These are phyloP conservation scores for Lepidochrysops patricia DNA, from an alignment of 2,888 invertebrate genomes.

Conservation along the genomic window DNA sequence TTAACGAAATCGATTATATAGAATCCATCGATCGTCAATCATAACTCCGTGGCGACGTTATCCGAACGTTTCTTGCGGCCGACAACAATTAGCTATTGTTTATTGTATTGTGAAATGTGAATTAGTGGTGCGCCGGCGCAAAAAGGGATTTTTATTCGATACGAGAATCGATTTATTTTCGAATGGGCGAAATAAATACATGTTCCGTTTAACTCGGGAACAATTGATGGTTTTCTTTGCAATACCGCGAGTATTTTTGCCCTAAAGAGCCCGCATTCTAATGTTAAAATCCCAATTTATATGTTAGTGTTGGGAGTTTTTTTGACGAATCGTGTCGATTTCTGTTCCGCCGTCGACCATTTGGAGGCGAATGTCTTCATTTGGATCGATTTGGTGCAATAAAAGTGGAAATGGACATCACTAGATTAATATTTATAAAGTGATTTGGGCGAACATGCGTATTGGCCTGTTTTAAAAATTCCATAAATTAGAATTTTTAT, in stretches of 20 bases:
- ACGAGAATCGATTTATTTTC: constrained; percentile 24
- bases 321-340: constrained; percentile 18
- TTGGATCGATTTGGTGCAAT: neutral
- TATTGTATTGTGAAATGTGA: constrained; percentile 30
- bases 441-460: neutral
- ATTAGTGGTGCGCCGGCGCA: constrained; percentile 25
- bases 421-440: constrained; percentile 10
- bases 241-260: constrained; percentile 12
- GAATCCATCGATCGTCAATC: constrained; percentile 60
- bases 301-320: constrained; percentile 15
- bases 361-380: constrained; percentile 34
- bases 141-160: constrained; percentile 30
- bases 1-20: constrained; percentile 44
- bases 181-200: constrained; percentile 21
- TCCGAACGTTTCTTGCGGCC: constrained; percentile 22
- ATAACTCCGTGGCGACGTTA: constrained; percentile 39
- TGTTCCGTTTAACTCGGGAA: constrained; percentile 18
- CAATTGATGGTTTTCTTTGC: constrained; percentile 19
- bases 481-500: constrained; percentile 2
- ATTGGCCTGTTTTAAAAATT: neutral
- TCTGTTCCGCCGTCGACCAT: constrained; percentile 13
- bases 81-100: constrained; percentile 33
- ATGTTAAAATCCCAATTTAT: constrained; percentile 20
- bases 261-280: constrained; percentile 16
- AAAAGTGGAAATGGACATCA: neutral